Evolutionary conservation across 2,888 invertebrate genomes (phyloP).

Genomic region (Steinernema carpocapsae): DNA sequence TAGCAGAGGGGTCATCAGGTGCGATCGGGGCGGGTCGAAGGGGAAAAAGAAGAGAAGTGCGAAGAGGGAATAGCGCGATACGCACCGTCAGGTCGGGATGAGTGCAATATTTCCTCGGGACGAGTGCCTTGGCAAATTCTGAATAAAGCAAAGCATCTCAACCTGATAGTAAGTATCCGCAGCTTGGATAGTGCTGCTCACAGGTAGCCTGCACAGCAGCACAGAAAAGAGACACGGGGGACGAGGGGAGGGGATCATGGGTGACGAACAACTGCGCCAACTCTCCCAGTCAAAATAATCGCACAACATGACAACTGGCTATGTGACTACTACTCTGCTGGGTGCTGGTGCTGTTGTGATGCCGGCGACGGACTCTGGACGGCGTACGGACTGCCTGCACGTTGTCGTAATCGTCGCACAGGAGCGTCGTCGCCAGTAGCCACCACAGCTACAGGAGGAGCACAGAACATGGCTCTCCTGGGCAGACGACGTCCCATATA

Average conservation of each 20-base stretch:
- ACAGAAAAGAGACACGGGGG: not conserved
- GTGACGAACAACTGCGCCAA: too few species aligned
- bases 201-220: not conserved
- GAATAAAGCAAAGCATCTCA: conserved; percentile 29
- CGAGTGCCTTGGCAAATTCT: not conserved
- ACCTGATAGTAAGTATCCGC: conserved; percentile 20
- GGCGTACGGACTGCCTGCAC: too few species aligned
- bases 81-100: conserved; percentile 34
- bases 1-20: not conserved
- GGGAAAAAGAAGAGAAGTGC: not conserved
- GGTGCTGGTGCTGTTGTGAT: not conserved
- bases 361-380: conserved; percentile 13
- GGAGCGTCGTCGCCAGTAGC: not conserved
- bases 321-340: conserved; percentile 8
- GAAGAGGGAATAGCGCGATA: not conserved
- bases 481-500: conserved; percentile 20
- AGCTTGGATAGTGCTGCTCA: not conserved
- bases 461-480: not conserved
- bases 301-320: conserved; percentile 34
- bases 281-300: conserved; percentile 29
- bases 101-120: conserved; percentile 30
- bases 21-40: too few species aligned
- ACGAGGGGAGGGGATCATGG: too few species aligned
- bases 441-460: too few species aligned
- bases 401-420: not conserved